Base-by-base conservation (phyloP, 2,888 invertebrate genomes). In the Syritta pipiens region DNA sequence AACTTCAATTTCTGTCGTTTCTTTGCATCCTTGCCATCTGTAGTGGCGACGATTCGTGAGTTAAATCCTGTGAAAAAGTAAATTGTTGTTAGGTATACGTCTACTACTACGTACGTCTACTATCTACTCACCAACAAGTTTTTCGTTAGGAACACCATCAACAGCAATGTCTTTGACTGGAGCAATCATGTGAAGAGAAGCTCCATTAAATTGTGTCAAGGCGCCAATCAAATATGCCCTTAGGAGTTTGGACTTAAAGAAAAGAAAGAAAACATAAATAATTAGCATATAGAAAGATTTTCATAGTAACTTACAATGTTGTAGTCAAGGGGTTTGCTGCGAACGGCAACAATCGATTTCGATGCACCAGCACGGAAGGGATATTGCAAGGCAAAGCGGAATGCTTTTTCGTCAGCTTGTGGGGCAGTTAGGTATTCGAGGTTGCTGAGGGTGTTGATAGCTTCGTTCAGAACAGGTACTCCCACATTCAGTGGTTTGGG, bases 341-440 rank as follows among this genome's bases (percentile, higher is more conserved):
- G 90, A 0, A 95, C 90, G 37, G 91, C 91, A 83, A 97, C 89
- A 81, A 94, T 90, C 55, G 93, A 92, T 85, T 95, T 96, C 40
- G 93, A 91, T 0, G 96, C 94, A 1, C 93, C 93, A 0, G 94
- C 90, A 77, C 96, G 91, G 90, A 94, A 94, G 0, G 95, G 95
- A 88, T 94, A 93, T 0, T 91, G 87, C 9, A 92, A 84, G 0
- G 94, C 91, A 30, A 92, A 90, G 7, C 89, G 84, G 88, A 94
- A 93, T 0, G 94, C 93, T n/a, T 88, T 88, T n/a, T 90, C 89
- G 6, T 92, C 90, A 62, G 92, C 90, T 68, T 86, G 86, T 0
- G 86, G 84, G 0, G 82, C 69, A 44, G 85, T 79, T 12, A 81
- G 82, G 28, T 84, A 82, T 0, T 86, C 3, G 1, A 86, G 17